Percentiles rank a stretch among this genome's conserved stretches.
Evolutionary conservation across 2,888 invertebrate genomes (phyloP).

Genomic region (Syrista parreyssii): DNA sequence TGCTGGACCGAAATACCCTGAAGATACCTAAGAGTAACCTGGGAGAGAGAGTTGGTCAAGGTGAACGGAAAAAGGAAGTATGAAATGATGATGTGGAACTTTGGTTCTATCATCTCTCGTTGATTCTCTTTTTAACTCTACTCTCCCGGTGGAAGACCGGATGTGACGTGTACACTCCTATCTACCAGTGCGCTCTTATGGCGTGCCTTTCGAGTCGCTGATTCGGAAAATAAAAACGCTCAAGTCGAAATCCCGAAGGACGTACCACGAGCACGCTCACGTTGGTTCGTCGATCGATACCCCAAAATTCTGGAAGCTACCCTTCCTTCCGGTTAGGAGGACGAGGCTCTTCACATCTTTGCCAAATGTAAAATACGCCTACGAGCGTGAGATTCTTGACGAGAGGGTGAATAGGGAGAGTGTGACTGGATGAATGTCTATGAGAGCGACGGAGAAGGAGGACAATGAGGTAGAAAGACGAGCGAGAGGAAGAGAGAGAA

Average conservation of each 20-base stretch:
- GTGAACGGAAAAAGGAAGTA: background rate
- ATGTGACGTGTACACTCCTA: background rate
- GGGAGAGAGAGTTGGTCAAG: background rate
- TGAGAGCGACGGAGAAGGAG: constrained; percentile 1
- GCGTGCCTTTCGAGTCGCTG: background rate
- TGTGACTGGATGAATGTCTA: constrained; percentile 18
- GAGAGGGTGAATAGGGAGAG: constrained; percentile 10
- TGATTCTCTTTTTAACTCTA: constrained; percentile 5
- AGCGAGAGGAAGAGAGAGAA: constrained; percentile 19
- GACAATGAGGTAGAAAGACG: background rate
- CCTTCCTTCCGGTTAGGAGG: background rate
- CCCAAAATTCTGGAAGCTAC: background rate
- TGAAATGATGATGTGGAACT: background rate
- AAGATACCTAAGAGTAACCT: background rate
- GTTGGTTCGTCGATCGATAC: background rate
- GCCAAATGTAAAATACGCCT: constrained; percentile 51
- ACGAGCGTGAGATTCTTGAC: constrained; percentile 19
- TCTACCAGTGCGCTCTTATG: background rate
- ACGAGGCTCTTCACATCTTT: constrained; percentile 20
- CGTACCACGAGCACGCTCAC: background rate
- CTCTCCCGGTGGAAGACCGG: constrained; percentile 10
- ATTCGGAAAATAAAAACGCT: background rate
- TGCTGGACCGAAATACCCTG: background rate
- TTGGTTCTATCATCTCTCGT: background rate
- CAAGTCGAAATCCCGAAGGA: background rate